Evolutionary conservation across 1,140 invertebrate genomes (phyloP).

Genomic region (Grapholita molesta): DNA sequence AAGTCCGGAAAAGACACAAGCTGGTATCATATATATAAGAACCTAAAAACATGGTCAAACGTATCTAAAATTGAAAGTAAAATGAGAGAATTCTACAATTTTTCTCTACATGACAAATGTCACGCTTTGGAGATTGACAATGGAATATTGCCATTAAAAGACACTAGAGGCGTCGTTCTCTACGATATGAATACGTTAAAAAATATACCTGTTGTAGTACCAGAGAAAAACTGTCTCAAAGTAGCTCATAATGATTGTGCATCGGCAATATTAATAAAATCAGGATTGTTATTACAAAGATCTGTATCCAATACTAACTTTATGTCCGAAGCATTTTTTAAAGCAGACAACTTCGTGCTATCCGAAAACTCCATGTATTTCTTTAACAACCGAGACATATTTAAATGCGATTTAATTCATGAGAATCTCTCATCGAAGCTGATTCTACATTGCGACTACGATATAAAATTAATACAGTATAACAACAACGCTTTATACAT

Average conservation of each 20-base stretch:
- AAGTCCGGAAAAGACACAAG: slow-evolving; percentile 49
- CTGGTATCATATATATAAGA: slow-evolving; percentile 64
- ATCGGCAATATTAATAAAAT: slow-evolving; percentile 46
- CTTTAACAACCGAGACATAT: slow-evolving; percentile 52
- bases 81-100: slow-evolving; percentile 58
- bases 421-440: slow-evolving; percentile 39
- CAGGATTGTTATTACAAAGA: slow-evolving; percentile 48
- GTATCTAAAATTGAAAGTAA: slow-evolving; percentile 39
- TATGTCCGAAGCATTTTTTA: slow-evolving; percentile 44
- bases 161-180: slow-evolving; percentile 47
- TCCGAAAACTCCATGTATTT: slow-evolving; percentile 41
- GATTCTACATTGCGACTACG: slow-evolving; percentile 48
- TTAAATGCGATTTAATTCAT: slow-evolving; percentile 45
- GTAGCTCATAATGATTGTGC: slow-evolving; percentile 52
- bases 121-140: slow-evolving; percentile 53
- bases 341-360: slow-evolving; percentile 55
- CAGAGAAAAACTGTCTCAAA: slow-evolving; percentile 54
- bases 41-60: slow-evolving; percentile 50
- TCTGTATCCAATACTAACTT: slow-evolving; percentile 33
- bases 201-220: slow-evolving; percentile 54
- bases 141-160: slow-evolving; percentile 53
- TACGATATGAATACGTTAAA: slow-evolving; percentile 56
- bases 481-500: slow-evolving; percentile 38
- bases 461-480: slow-evolving; percentile 56
- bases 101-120: slow-evolving; percentile 46